Evolutionary conservation across 2,113 vertebrate species (phyloP).

Genomic region (Cranoglanis bouderius): DNA sequence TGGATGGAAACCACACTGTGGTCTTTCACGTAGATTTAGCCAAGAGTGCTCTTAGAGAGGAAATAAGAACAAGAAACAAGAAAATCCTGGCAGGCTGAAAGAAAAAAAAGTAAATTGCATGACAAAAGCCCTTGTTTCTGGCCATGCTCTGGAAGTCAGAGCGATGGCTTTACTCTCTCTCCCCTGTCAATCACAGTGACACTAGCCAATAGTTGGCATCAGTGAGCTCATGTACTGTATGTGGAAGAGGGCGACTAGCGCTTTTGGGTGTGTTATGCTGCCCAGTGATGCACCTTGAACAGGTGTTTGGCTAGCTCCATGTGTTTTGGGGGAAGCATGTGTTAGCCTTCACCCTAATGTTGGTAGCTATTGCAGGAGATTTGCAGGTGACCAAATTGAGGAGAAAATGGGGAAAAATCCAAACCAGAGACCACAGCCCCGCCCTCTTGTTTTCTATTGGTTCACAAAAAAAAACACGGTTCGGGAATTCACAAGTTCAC

Average conservation of each 20-base stretch:
- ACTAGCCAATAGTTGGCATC: neutral
- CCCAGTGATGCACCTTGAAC: neutral
- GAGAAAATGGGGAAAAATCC: neutral
- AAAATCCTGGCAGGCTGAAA: neutral
- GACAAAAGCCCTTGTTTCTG: neutral
- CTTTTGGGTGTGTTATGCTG: neutral
- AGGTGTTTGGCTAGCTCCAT: too few relatives aligned
- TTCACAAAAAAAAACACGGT: neutral
- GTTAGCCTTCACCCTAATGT: neutral
- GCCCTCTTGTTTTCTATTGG: neutral
- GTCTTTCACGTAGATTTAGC: neutral
- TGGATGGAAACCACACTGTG: slow-evolving; percentile 3
- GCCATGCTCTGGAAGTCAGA: neutral
- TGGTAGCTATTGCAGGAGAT: too few relatives aligned
- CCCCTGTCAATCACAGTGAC: neutral
- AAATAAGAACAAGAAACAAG: neutral
- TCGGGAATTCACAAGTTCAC: neutral
- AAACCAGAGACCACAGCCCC: neutral
- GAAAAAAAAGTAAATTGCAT: neutral
- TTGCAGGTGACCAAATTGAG: too few relatives aligned
- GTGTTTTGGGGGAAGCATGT: neutral
- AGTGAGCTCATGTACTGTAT: neutral
- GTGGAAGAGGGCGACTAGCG: neutral
- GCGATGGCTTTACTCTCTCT: neutral
- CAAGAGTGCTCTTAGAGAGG: neutral